Evolutionary conservation across 2,888 invertebrate genomes (phyloP).

Genomic region (Lycophotia porphyrea): DNA sequence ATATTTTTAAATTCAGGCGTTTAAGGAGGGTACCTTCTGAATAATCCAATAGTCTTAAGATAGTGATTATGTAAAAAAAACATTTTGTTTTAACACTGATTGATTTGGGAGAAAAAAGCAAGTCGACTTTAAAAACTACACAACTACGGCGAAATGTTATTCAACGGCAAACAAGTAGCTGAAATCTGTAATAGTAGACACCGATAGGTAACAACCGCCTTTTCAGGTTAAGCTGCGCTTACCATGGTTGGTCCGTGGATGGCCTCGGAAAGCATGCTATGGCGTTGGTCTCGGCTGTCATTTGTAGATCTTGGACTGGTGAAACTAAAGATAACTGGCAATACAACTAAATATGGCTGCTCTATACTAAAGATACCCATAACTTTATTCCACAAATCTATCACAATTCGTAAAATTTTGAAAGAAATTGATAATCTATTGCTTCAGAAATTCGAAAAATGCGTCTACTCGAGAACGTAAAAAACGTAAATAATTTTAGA

Average conservation of each 20-base stretch:
- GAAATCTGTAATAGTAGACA: background rate
- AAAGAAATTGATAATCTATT: background rate
- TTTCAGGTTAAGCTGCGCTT: too few species aligned
- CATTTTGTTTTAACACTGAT: slow-evolving; percentile 29
- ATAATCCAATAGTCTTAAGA: slow-evolving; percentile 42
- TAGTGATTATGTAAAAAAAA: slow-evolving; percentile 30
- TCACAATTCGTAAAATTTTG: background rate
- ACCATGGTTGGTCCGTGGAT: too few species aligned
- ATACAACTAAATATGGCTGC: background rate
- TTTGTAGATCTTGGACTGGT: too few species aligned
- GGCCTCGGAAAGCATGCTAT: too few species aligned
- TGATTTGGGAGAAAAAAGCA: slow-evolving; percentile 28
- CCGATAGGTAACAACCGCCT: background rate
- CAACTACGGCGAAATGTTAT: too few species aligned
- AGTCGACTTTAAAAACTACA: too few species aligned
- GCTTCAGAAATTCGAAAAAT: too few species aligned
- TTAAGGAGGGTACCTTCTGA: background rate
- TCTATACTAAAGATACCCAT: background rate
- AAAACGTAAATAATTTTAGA: background rate
- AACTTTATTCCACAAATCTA: background rate
- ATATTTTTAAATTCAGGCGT: slow-evolving; percentile 68
- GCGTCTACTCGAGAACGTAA: too few species aligned
- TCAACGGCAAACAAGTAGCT: background rate
- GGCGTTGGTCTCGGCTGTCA: too few species aligned
- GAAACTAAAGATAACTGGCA: background rate